Percentiles rank a stretch among this genome's conserved stretches.
Evolutionary conservation across 2,797 vertebrate genomes (phyloP).

Genomic region (Chiroxiphia lanceolata): DNA sequence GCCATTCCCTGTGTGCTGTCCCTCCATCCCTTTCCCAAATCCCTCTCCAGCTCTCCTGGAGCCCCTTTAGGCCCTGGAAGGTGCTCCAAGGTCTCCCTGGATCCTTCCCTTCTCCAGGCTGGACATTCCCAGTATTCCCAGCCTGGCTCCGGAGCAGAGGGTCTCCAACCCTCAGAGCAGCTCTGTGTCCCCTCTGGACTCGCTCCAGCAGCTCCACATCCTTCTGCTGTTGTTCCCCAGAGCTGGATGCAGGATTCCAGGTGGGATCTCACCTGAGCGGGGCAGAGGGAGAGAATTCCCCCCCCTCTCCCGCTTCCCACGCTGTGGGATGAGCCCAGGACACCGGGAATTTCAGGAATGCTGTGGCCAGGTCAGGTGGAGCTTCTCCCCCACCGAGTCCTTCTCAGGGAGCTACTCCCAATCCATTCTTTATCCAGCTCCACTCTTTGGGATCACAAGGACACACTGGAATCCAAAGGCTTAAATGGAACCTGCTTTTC

Average conservation of each 20-base stretch:
- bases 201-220: background rate
- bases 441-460: background rate
- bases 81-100: no score
- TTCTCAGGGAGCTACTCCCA: background rate
- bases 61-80: no score
- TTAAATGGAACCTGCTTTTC: background rate
- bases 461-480: background rate
- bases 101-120: no score
- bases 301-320: fast-evolving
- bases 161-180: no score
- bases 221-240: fast-evolving
- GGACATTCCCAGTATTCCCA: no score
- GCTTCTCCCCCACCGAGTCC: background rate
- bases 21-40: no score
- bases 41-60: no score
- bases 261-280: fast-evolving
- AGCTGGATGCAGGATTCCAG: background rate
- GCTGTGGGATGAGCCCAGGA: background rate
- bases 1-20: no score
- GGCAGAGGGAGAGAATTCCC: background rate
- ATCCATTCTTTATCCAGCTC: background rate
- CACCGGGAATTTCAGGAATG: background rate
- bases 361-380: no score
- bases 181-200: no score
- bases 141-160: no score